phyloP scores from a whole-genome alignment of 2,797 vertebrate genomes.

The Triplophysa bombifrons region DNA sequence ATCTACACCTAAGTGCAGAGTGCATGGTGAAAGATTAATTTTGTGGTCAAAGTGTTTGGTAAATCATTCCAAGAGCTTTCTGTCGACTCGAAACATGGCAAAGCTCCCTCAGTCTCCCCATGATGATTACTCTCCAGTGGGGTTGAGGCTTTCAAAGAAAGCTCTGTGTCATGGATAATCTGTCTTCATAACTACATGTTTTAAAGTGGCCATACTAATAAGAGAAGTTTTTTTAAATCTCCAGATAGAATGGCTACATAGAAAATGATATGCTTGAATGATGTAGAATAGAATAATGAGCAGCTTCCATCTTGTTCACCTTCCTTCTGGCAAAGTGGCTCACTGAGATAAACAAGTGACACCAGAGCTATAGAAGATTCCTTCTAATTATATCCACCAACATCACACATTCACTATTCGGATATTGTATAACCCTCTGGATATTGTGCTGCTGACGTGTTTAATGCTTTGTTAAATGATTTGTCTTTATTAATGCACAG shows the following conservation, averaged over 20 bases:
- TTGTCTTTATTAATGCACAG: conserved; percentile 32
- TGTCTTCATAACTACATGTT: conserved; percentile 31
- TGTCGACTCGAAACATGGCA: conserved; percentile 12
- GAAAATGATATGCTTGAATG: background rate
- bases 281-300: background rate
- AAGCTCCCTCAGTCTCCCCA: conserved; percentile 35
- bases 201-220: conserved; percentile 4
- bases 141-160: conserved; percentile 49
- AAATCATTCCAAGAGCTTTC: conserved; percentile 11
- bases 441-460: conserved; percentile 44
- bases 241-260: background rate
- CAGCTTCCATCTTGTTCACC: background rate
- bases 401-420: conserved; percentile 51
- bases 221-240: background rate
- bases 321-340: background rate
- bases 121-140: conserved; percentile 1
- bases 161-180: conserved; percentile 21
- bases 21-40: conserved; percentile 34
- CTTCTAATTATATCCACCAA: conserved; percentile 25
- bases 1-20: background rate
- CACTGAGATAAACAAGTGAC: background rate
- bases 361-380: background rate
- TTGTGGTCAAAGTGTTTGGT: conserved; percentile 9
- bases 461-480: conserved; percentile 56
- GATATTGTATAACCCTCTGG: conserved; percentile 48